Percentiles rank a stretch among this genome's conserved stretches.
Conservation (phyloP, 2,888 invertebrate genomes). For the Eutolmus rufibarbis region DNA sequence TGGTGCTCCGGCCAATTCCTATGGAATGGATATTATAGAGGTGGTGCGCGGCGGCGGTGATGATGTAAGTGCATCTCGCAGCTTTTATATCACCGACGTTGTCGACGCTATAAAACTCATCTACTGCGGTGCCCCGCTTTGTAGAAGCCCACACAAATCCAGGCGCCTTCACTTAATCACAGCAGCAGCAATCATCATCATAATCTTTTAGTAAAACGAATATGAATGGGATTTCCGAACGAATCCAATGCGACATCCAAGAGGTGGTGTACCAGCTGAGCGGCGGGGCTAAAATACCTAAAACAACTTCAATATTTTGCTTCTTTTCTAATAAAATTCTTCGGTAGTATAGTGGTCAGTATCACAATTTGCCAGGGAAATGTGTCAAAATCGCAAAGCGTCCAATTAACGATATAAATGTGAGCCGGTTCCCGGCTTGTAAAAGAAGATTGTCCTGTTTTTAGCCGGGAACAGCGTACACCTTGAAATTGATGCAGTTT, state of each 20-base stretch:
- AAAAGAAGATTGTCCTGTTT: not conserved
- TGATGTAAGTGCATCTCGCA: conserved; percentile 27
- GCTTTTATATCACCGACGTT: not conserved
- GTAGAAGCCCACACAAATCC: conserved; percentile 15
- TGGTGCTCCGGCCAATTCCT: not conserved
- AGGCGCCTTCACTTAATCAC: conserved; percentile 1
- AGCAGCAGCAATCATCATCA: not conserved
- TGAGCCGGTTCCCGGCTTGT: not conserved
- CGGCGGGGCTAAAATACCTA: not conserved
- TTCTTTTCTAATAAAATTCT: not conserved
- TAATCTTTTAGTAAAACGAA: not conserved
- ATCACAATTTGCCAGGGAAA: not conserved
- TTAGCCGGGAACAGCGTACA: not conserved
- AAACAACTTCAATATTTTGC: not conserved
- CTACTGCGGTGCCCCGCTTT: not conserved
- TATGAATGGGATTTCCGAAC: not conserved
- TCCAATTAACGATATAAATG: not conserved
- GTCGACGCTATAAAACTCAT: not conserved
- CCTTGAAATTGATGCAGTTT: not conserved
- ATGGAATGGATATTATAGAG: not conserved
- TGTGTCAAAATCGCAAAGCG: not conserved
- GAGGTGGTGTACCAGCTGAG: not conserved
- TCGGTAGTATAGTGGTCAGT: not conserved
- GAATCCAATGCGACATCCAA: too few species aligned
- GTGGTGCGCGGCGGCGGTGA: not conserved